Conservation (phyloP, 2,888 invertebrate species). For the Brenthis daphne region DNA sequence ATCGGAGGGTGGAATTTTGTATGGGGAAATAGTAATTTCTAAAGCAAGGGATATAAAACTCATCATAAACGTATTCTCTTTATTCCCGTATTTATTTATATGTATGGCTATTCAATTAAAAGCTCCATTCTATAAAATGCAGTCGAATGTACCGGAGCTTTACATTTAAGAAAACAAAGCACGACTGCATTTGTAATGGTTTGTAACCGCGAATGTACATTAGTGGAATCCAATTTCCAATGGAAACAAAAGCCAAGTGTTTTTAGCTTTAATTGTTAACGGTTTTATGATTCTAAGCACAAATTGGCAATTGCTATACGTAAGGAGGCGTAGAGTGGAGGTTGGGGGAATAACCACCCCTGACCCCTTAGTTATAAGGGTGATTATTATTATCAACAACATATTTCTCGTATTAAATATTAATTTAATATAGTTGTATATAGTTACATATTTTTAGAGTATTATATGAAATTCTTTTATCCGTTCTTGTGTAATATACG, state of each 20-base stretch:
- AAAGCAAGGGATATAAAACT: too few relatives aligned
- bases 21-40: too few relatives aligned
- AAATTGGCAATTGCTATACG: constrained; percentile 9
- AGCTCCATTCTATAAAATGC: not conserved
- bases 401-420: not conserved
- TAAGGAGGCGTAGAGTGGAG: not conserved
- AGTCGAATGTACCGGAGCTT: not conserved
- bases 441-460: not conserved
- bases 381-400: too few relatives aligned
- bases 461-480: constrained; percentile 9
- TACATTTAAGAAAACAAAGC: constrained; percentile 22
- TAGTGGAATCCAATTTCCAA: constrained; percentile 30
- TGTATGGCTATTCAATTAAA: not conserved
- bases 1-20: too few relatives aligned
- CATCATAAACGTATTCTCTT: too few relatives aligned
- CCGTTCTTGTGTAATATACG: too few relatives aligned
- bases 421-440: not conserved
- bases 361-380: too few relatives aligned
- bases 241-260: constrained; percentile 26
- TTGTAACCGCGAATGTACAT: constrained; percentile 34
- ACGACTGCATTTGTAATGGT: constrained; percentile 21
- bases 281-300: constrained; percentile 25
- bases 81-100: too few relatives aligned
- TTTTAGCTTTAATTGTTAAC: constrained; percentile 23
- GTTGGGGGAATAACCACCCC: too few relatives aligned